These are phyloP conservation scores for Rhodinocichla rosea DNA, from an alignment of 2,113 vertebrate genomes.

Conservation along the genomic window DNA sequence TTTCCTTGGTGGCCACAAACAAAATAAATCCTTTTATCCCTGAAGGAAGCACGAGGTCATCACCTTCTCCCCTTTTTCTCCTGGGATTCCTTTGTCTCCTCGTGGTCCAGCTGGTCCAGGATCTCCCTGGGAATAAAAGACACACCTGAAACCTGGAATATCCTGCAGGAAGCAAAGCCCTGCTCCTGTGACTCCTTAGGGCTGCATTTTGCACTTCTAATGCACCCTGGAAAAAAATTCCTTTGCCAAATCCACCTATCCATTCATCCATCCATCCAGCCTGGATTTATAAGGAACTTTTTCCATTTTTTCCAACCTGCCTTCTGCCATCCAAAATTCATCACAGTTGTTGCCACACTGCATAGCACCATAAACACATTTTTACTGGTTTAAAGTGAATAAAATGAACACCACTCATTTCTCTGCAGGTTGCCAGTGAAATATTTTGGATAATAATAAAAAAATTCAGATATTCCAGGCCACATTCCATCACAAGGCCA, in stretches of 20 bases:
- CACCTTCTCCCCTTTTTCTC: slow-evolving; percentile 88
- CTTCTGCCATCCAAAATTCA: neutral
- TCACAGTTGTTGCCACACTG: too few relatives aligned
- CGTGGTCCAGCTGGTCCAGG: slow-evolving; percentile 75
- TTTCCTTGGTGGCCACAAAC: neutral
- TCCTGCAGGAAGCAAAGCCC: neutral
- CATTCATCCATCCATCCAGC: neutral
- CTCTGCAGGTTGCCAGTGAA: neutral
- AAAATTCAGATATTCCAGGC: neutral
- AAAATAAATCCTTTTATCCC: neutral
- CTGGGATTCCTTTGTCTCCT: slow-evolving; percentile 80
- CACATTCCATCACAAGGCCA: neutral
- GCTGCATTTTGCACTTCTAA: neutral
- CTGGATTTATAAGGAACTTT: neutral
- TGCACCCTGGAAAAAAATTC: neutral
- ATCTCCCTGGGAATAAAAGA: slow-evolving; percentile 76
- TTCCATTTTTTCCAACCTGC: neutral
- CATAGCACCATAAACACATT: accelerated
- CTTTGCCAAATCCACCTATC: neutral
- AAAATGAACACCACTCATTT: neutral
- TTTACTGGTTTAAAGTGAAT: neutral
- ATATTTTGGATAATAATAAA: neutral
- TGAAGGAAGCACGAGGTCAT: neutral
- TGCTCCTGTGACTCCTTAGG: neutral
- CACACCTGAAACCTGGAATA: neutral